Evolutionary conservation across 2,797 vertebrate genomes (phyloP).

Genomic region (Pampus argenteus): DNA sequence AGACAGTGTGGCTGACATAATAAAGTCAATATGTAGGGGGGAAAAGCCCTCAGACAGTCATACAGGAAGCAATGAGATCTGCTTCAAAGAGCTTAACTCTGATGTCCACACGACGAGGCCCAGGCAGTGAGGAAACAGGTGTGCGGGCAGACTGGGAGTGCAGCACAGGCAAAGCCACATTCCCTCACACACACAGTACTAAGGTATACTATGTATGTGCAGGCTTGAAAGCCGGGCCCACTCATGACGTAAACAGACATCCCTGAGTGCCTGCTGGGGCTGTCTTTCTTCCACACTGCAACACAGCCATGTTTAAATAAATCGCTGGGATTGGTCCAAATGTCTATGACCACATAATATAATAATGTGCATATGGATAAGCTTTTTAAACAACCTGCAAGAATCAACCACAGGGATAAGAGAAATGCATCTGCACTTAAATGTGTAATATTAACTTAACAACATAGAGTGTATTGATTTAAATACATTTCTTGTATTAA

Average conservation of each 20-base stretch:
- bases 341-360: conserved; percentile 16
- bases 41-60: conserved; percentile 75
- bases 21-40: conserved; percentile 56
- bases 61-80: conserved; percentile 87
- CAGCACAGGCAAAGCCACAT: conserved; percentile 63
- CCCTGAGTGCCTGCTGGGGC: conserved; percentile 25
- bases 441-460: conserved; percentile 20
- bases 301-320: conserved; percentile 40
- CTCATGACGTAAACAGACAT: conserved; percentile 46
- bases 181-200: conserved; percentile 59
- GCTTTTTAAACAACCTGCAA: conserved; percentile 31
- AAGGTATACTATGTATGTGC: conserved; percentile 48
- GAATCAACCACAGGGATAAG: conserved; percentile 11
- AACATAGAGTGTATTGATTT: conserved; percentile 10
- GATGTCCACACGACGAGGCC: conserved; percentile 75
- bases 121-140: conserved; percentile 83
- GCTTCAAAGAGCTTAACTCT: conserved; percentile 81
- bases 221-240: conserved; percentile 27
- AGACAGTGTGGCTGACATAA: conserved; percentile 72
- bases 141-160: conserved; percentile 72
- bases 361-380: conserved; percentile 5
- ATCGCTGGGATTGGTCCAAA: conserved; percentile 20
- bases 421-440: conserved; percentile 26
- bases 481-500: conserved; percentile 14
- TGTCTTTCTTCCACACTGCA: conserved; percentile 24